phyloP scores from a whole-genome alignment of 2,888 invertebrate genomes.

The Ophraella communa region DNA sequence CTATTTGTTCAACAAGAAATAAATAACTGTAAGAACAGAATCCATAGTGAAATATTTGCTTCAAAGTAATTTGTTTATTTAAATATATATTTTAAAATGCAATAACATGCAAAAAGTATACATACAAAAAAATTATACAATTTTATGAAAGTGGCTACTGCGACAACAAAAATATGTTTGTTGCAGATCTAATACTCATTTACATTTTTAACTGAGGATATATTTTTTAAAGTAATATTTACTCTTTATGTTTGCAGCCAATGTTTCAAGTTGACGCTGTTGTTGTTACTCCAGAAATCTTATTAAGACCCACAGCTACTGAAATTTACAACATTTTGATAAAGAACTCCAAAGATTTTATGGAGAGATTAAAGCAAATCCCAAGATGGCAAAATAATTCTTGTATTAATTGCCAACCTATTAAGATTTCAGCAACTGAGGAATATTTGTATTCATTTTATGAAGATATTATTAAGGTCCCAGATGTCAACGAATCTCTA shows the following conservation, averaged over 20 bases:
- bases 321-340: slow-evolving; percentile 82
- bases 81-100: too few relatives aligned
- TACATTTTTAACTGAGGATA: too few relatives aligned
- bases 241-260: slow-evolving; percentile 36
- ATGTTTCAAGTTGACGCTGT: slow-evolving; percentile 82
- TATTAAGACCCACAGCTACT: slow-evolving; percentile 74
- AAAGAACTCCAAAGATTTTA: slow-evolving; percentile 76
- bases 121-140: too few relatives aligned
- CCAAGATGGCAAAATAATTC: slow-evolving; percentile 87
- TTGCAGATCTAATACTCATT: too few relatives aligned
- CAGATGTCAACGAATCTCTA: slow-evolving; percentile 72
- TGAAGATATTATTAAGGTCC: slow-evolving; percentile 77
- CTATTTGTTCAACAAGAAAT: too few relatives aligned
- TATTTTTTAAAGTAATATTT: too few relatives aligned
- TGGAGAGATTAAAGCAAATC: slow-evolving; percentile 77
- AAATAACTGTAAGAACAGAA: too few relatives aligned
- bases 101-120: too few relatives aligned
- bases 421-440: slow-evolving; percentile 65
- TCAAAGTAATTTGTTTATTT: too few relatives aligned
- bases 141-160: too few relatives aligned
- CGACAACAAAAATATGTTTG: too few relatives aligned
- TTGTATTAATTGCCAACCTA: slow-evolving; percentile 75
- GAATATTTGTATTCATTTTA: slow-evolving; percentile 76
- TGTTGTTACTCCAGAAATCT: slow-evolving; percentile 76
- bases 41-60: too few relatives aligned